Base-by-base conservation (phyloP, 2,113 vertebrate species). In the Aegithalos caudatus region DNA sequence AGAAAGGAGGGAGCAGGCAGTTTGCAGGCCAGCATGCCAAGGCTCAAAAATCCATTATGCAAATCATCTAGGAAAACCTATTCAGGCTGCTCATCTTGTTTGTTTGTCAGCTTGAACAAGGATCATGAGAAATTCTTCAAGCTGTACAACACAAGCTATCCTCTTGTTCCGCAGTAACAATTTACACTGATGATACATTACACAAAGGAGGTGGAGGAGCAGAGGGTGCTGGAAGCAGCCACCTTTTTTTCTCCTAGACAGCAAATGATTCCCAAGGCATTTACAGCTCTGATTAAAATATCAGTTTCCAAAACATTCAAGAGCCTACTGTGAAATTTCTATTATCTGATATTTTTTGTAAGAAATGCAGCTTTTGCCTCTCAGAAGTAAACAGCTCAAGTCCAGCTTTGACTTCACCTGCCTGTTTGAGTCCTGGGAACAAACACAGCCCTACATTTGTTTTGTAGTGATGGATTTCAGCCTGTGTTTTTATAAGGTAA, bases 201-300 rank as follows among this genome's bases (percentile, higher is more conserved):
- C 70, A 86, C 53, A 87, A 76, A 92, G 45, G 21, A 82, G 27
- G 27, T 62, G 9, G 37, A 70, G 16, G 10, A 91, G 20, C 19
- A 87, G 62, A 84, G 29, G 2, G 13, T 74, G n/a, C 22, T 80
- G 83, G 33, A 80, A 80, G 5, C 19, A 8, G 42, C 4, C 50
- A 81, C 5, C 4, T 73, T 51, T 51, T 37, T 61, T 53, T 50
- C 35, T 67, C 33, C n/a, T 20, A 65, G 20, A 84, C 45, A 86
- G 45, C 12, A 64, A 70, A 71, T 74, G 5, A 4, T 88, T 88
- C 29, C 33, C 58, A 50, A 81, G 57, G 54, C 88, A 67, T 89
- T 51, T 69, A 40, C 9, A 53, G 3, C 27, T 86, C 74, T 83
- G 64, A 95, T 95, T 93, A 91, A 97, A 96, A 87, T 45, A 64